phyloP scores from a whole-genome alignment of 2,888 invertebrate species.

The Julus scanicus region DNA sequence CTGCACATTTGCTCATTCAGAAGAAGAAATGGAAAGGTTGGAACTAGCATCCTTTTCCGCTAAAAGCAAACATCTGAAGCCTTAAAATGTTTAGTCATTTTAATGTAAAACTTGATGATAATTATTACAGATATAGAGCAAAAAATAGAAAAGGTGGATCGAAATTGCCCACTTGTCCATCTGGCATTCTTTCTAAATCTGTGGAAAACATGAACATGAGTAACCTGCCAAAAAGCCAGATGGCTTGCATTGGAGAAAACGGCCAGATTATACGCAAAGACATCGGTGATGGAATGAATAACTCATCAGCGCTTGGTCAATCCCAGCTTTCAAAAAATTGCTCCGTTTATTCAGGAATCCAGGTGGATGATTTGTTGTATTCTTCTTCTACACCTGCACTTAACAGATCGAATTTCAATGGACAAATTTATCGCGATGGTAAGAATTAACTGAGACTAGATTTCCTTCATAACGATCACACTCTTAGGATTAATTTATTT shows the following conservation, averaged over 20 bases:
- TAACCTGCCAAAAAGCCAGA: background rate
- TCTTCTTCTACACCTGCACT: slow-evolving; percentile 63
- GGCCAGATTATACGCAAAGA: slow-evolving; percentile 32
- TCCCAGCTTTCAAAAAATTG: slow-evolving; percentile 54
- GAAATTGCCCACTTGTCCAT: background rate
- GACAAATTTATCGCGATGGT: slow-evolving; percentile 65
- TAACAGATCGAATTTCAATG: slow-evolving; percentile 62
- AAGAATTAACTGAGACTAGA: background rate
- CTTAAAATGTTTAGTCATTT: too few species aligned
- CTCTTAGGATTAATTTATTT: background rate
- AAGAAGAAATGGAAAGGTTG: slow-evolving; percentile 87
- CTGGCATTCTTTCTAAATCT: slow-evolving; percentile 34
- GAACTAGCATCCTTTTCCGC: background rate
- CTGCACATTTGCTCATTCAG: slow-evolving; percentile 93
- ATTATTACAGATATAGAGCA: slow-evolving; percentile 56
- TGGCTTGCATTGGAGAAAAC: slow-evolving; percentile 37
- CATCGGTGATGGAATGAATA: background rate
- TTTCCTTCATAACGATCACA: background rate
- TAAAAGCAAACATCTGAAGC: too few species aligned
- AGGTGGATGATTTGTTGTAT: slow-evolving; percentile 65
- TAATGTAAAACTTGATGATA: too few species aligned
- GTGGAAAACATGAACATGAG: background rate
- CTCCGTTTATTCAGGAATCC: slow-evolving; percentile 62
- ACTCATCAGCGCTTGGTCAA: background rate
- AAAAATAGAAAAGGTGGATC: slow-evolving; percentile 57